Evolutionary conservation across 2,797 vertebrate genomes (phyloP), one percentile per base, ranked within the genome.

Genomic region (Rhinophrynus dorsalis): DNA sequence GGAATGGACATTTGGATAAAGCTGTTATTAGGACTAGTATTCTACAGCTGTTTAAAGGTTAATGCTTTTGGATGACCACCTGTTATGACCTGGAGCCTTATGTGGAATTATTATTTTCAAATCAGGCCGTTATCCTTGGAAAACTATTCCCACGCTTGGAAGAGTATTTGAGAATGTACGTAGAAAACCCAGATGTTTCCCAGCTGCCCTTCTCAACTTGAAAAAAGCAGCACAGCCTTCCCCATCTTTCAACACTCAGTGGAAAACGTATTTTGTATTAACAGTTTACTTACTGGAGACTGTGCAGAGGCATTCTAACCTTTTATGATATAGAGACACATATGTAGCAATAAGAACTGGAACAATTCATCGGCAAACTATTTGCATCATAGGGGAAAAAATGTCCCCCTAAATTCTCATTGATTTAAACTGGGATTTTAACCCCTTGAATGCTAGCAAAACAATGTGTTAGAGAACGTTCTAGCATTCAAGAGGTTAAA

Each of bases 161-260:
- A 63, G 58, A 20, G 47, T 32, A 40, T 60, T 32, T 12, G 57
- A 20, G 23, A 69, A 42, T 45, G 45, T 54, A 23, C 56, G 56
- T 20, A 63, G 23, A 47, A 35, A 18, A 30, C 50, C 60, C 68
- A 71, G 50, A 71, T 64, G 68, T 57, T 32, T 40, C 48, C 40
- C 60, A 71, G 68, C 68, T 70, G 68, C 20, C 56, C 3, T 23
- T n/a, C n/a, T n/a, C n/a, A n/a, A n/a, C n/a, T n/a, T n/a, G n/a
- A n/a, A n/a, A n/a, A n/a, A n/a, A n/a, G 20, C 10, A 48, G 13
- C 10, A 18, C 20, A 48, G 21, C 21, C 58, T 58, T 32, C 44
- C 59, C 59, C 3, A 33, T 10, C 11, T 56, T 33, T 55, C 30
- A 33, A 11, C 51, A n/a, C 18, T 26, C 54, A 58, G 32, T 17